Evolutionary conservation across 2,113 vertebrate genomes (phyloP), one percentile per base, ranked within the genome.

Genomic region (Leptodactylus fuscus): DNA sequence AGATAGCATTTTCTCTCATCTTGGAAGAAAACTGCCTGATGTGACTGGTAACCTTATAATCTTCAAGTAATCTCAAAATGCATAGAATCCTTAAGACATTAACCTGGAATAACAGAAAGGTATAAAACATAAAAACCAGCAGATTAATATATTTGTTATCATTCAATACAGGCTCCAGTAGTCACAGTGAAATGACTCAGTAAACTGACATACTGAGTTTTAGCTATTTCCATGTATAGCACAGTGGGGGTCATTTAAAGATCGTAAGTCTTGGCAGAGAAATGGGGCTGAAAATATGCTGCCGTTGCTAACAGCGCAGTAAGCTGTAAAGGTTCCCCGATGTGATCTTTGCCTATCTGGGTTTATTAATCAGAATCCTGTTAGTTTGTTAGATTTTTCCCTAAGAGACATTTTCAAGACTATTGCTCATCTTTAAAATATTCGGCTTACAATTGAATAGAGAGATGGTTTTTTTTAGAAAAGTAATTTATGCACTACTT

Each of bases 161-260:
- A 86, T 73, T 81, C 65, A 55, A 81, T 76, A 86, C 84, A 86
- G 84, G 77, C 84, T 81, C 67, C 77, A 86, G 84, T 86, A 86
- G 84, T 70, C 84, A 86, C 65, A 79, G 84, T 86, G 77, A 86
- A 86, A 86, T 86, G 77, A 86, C 84, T 81, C 83, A 24, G 67
- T 86, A 86, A 86, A 86, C 65, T 81, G 84, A 73, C 84, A 81
- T 81, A 86, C 84, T 86, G 84, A 79, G 84, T 73, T 86, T 86
- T 86, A 86, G 84, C 84, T 86, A 80, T 86, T 86, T 86, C 84
- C 84, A 81, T 86, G 84, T 86, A 81, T 41, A 81, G 76, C 84
- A 86, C 84, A 86, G 84, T 86, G 84, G 84, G 84, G 84, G 84
- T 86, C 84, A 86, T 86, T 86, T 86, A 86, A 86, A 86, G 84